These are phyloP conservation scores for Harpegnathos saltator DNA, from an alignment of 1,140 invertebrate species.

Conservation along the genomic window DNA sequence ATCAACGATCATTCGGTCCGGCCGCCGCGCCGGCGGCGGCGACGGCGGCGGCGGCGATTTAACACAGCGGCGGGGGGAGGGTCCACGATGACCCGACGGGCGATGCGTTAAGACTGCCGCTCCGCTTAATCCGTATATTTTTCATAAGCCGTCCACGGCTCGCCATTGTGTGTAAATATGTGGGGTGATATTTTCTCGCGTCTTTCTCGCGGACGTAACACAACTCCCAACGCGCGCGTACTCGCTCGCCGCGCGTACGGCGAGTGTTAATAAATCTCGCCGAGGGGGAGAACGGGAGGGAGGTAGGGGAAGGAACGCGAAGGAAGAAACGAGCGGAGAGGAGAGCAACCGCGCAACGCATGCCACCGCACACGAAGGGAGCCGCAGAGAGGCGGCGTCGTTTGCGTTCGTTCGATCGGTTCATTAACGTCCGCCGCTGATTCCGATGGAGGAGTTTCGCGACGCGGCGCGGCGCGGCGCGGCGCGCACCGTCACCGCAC, in stretches of 20 bases:
- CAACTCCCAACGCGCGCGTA: slow-evolving; percentile 18
- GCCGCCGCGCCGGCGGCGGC: too few relatives aligned
- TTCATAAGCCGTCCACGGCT: slow-evolving; percentile 33
- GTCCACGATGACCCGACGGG: neutral
- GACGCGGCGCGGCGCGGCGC: slow-evolving; percentile 2
- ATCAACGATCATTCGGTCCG: neutral
- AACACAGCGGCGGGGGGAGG: neutral
- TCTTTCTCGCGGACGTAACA: slow-evolving; percentile 31
- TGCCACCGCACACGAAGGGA: slow-evolving; percentile 51
- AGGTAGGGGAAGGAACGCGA: slow-evolving; percentile 15
- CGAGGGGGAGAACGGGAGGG: slow-evolving; percentile 14
- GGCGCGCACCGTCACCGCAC: too few relatives aligned
- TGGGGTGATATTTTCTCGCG: slow-evolving; percentile 39
- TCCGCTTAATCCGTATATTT: slow-evolving; percentile 51
- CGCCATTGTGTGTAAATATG: slow-evolving; percentile 59
- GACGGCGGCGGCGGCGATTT: too few relatives aligned
- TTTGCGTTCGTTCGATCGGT: slow-evolving; percentile 65
- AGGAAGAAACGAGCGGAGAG: slow-evolving; percentile 10
- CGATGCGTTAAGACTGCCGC: slow-evolving; percentile 22
- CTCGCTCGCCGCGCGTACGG: neutral
- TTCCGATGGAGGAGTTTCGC: slow-evolving; percentile 24
- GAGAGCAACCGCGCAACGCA: slow-evolving; percentile 9
- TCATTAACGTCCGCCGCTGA: slow-evolving; percentile 62
- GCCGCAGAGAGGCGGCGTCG: slow-evolving; percentile 36
- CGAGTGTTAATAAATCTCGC: neutral